phyloP scores from a whole-genome alignment of 2,888 invertebrate species.

The Trichacis sp. region DNA sequence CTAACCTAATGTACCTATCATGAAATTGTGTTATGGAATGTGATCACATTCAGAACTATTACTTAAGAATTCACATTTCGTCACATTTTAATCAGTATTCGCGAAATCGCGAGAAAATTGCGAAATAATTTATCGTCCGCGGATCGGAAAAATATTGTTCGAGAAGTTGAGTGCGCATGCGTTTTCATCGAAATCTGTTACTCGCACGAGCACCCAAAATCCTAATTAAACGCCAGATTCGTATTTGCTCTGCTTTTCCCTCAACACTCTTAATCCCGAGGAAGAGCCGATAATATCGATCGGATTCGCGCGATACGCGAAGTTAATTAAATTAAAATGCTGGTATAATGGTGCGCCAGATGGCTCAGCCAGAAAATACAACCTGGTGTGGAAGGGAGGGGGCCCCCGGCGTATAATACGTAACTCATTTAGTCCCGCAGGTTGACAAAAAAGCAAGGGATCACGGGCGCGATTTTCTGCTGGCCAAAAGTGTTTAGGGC shows the following conservation, averaged over 20 bases:
- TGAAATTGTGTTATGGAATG: no score
- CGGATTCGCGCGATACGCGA: slow-evolving; percentile 57
- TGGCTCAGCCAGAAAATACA: slow-evolving; percentile 64
- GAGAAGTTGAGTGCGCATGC: slow-evolving; percentile 26
- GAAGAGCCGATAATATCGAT: slow-evolving; percentile 68
- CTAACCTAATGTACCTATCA: no score
- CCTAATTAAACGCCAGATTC: slow-evolving; percentile 67
- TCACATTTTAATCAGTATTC: no score
- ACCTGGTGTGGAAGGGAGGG: slow-evolving; percentile 59
- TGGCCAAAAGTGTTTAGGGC: slow-evolving; percentile 59
- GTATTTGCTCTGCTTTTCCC: slow-evolving; percentile 50
- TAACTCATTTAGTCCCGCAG: slow-evolving; percentile 67
- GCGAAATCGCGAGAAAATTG: not conserved
- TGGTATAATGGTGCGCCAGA: slow-evolving; percentile 67
- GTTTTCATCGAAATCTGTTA: slow-evolving; percentile 58
- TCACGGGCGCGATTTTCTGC: slow-evolving; percentile 51
- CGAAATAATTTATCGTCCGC: not conserved
- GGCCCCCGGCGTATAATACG: slow-evolving; percentile 57
- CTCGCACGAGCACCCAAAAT: slow-evolving; percentile 61
- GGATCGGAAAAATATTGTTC: slow-evolving; percentile 18
- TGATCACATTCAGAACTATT: no score
- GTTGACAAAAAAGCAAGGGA: slow-evolving; percentile 60
- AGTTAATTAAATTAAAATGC: slow-evolving; percentile 69
- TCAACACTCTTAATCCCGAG: slow-evolving; percentile 65
- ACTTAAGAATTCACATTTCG: no score